Conservation (phyloP, 2,797 vertebrate species). For the Rhyacichthys aspro region DNA sequence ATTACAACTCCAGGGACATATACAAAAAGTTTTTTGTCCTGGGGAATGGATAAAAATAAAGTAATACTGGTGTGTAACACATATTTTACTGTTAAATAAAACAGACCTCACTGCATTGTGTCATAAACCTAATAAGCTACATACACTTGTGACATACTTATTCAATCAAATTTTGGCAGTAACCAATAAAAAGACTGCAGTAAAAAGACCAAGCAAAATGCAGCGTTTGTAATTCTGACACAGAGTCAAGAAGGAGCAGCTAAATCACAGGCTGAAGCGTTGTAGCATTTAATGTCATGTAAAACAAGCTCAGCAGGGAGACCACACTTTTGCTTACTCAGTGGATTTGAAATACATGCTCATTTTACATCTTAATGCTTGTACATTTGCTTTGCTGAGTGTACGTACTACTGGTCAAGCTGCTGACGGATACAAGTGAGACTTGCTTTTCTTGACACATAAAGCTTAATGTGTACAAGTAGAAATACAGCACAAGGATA, state of each 20-base stretch:
- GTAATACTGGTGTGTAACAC: background rate
- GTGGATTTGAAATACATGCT: slow-evolving; percentile 23
- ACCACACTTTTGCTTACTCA: slow-evolving; percentile 20
- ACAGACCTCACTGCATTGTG: background rate
- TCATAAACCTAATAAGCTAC: background rate
- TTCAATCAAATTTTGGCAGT: slow-evolving; percentile 8
- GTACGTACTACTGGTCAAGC: slow-evolving; percentile 2
- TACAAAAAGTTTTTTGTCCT: background rate
- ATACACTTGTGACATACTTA: background rate
- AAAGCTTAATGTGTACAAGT: slow-evolving; percentile 1
- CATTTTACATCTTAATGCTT: slow-evolving; percentile 38
- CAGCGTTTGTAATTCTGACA: slow-evolving; percentile 23
- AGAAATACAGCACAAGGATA: slow-evolving; percentile 16
- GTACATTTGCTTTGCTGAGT: background rate
- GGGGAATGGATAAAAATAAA: background rate
- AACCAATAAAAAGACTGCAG: slow-evolving; percentile 3
- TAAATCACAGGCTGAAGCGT: slow-evolving; percentile 14
- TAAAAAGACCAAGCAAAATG: slow-evolving; percentile 13
- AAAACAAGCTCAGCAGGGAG: slow-evolving; percentile 20
- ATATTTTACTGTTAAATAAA: background rate
- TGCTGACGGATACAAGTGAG: slow-evolving; percentile 15
- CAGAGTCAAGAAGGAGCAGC: slow-evolving; percentile 5
- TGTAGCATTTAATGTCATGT: slow-evolving; percentile 19
- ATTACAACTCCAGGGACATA: background rate
- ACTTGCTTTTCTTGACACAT: slow-evolving; percentile 7